Evolutionary conservation across 2,888 invertebrate species (phyloP).

Genomic region (Linnaemya vulpina): DNA sequence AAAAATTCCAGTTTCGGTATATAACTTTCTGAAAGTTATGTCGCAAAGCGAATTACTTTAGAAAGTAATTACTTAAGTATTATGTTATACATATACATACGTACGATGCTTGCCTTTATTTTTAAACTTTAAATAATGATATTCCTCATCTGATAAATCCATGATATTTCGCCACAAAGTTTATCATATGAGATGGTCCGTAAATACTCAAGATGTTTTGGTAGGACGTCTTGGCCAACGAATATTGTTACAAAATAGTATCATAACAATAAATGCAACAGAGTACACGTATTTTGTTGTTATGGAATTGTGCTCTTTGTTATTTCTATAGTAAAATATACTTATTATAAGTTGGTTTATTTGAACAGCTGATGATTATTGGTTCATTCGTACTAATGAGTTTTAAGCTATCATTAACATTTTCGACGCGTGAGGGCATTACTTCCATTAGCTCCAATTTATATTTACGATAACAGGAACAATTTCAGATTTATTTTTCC

Average conservation of each 20-base stretch:
- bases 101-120: conserved; percentile 76
- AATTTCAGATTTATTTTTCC: too few relatives aligned
- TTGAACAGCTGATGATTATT: too few relatives aligned
- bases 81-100: conserved; percentile 10
- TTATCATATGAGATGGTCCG: background rate
- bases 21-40: conserved; percentile 71
- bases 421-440: too few relatives aligned
- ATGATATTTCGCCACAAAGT: background rate
- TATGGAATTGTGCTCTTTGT: background rate
- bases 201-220: background rate
- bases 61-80: background rate
- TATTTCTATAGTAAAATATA: too few relatives aligned
- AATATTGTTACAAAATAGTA: too few relatives aligned
- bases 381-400: too few relatives aligned
- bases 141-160: conserved; percentile 51
- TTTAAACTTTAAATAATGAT: conserved; percentile 43
- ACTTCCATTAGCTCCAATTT: too few relatives aligned
- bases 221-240: background rate
- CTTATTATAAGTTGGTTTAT: too few relatives aligned
- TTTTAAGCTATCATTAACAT: too few relatives aligned
- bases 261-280: background rate
- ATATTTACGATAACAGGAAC: too few relatives aligned
- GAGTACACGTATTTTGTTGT: background rate
- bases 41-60: background rate
- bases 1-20: conserved; percentile 74